Percentiles rank a stretch among this genome's conserved stretches.
Conservation (phyloP, 1,140 invertebrate species). For the Trissolcus basalis region DNA sequence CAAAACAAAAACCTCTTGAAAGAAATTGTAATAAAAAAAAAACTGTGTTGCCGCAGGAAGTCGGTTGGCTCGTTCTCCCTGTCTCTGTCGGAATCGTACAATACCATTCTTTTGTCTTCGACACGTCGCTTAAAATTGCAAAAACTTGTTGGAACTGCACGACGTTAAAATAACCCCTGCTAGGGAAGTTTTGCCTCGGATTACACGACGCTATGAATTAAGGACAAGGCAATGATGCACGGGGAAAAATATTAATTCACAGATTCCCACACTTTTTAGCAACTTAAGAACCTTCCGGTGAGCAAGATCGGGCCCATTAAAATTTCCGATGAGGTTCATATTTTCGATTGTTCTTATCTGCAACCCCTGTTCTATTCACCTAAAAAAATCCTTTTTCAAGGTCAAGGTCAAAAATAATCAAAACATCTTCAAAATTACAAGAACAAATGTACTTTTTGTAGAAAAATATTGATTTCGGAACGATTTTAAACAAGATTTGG, state of each 20-base stretch:
- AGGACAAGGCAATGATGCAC: conserved; percentile 28
- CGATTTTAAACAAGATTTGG: too few relatives aligned
- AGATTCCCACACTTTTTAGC: conserved; percentile 45
- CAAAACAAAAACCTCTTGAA: not conserved
- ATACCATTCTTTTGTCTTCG: conserved; percentile 4
- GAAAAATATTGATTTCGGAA: too few relatives aligned
- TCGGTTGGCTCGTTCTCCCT: not conserved
- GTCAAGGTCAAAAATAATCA: too few relatives aligned
- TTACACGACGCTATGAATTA: conserved; percentile 39
- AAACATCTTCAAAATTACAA: too few relatives aligned
- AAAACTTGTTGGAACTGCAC: conserved; percentile 30
- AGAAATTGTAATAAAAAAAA: too few relatives aligned
- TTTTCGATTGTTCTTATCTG: too few relatives aligned
- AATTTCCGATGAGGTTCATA: too few relatives aligned
- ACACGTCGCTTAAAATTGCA: conserved; percentile 13
- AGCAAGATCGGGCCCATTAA: conserved; percentile 8
- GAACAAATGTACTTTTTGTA: too few relatives aligned
- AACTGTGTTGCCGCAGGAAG: too few relatives aligned
- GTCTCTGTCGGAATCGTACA: not conserved
- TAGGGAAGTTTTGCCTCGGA: conserved; percentile 30
- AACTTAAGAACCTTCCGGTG: conserved; percentile 38
- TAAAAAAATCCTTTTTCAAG: too few relatives aligned
- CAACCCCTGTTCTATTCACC: too few relatives aligned
- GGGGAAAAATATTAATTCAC: conserved; percentile 38
- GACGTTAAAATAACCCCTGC: conserved; percentile 27